Conservation (phyloP, 2,888 invertebrate genomes). For the Sialis lutaria region DNA sequence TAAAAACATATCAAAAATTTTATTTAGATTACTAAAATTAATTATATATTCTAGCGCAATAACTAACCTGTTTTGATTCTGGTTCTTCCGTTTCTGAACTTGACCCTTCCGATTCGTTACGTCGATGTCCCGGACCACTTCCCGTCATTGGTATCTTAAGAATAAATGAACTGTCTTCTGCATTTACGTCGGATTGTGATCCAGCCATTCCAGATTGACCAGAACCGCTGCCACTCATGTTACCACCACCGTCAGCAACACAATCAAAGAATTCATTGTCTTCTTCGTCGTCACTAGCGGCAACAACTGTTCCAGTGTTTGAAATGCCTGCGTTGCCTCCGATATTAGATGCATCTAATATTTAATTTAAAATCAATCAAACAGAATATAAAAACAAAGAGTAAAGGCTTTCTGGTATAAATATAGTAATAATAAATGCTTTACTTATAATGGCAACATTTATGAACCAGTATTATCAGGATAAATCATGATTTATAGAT, state of each 20-base stretch:
- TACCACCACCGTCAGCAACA: slow-evolving; percentile 21
- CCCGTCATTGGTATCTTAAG: slow-evolving; percentile 40
- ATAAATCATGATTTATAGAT: too few species aligned
- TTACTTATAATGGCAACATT: neutral
- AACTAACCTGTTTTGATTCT: slow-evolving; percentile 5
- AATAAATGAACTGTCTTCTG: slow-evolving; percentile 37
- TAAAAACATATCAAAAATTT: neutral
- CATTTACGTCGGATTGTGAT: slow-evolving; percentile 22
- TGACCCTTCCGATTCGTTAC: slow-evolving; percentile 29
- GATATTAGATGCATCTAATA: too few species aligned
- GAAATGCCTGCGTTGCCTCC: too few species aligned
- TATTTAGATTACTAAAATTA: neutral
- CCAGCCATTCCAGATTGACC: slow-evolving; percentile 30
- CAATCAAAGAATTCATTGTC: slow-evolving; percentile 59
- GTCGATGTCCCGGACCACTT: slow-evolving; percentile 16
- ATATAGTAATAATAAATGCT: neutral
- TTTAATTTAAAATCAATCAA: slow-evolving; percentile 9
- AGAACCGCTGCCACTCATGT: slow-evolving; percentile 3
- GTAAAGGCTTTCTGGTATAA: neutral
- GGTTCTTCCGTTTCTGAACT: slow-evolving; percentile 32
- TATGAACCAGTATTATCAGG: neutral
- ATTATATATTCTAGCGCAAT: neutral
- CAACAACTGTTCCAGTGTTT: slow-evolving; percentile 29
- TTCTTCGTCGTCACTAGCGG: slow-evolving; percentile 44
- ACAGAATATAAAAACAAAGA: neutral